These are phyloP conservation scores for Heliopora coerulea DNA, from an alignment of 92 coral and sea anemone genomes.

Conservation along the genomic window DNA sequence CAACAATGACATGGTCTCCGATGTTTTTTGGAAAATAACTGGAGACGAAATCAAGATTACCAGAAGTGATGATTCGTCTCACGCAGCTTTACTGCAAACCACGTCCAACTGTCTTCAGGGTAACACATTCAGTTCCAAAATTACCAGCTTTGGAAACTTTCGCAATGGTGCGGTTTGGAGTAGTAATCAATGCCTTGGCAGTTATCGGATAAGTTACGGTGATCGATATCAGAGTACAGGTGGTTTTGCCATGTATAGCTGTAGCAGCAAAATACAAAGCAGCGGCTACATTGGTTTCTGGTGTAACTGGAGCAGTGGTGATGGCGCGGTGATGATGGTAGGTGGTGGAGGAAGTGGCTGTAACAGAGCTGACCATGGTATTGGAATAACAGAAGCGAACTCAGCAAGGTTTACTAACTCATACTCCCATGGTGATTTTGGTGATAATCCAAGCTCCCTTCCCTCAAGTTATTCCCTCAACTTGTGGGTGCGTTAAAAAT, in stretches of 20 bases:
- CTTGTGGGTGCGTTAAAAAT: no score
- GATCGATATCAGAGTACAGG: slow-evolving; percentile 45
- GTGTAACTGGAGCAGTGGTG: slow-evolving; percentile 63
- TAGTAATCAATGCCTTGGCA: slow-evolving; percentile 46
- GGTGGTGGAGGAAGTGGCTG: slow-evolving; percentile 61
- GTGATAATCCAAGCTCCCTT: background rate
- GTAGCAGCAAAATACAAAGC: slow-evolving; percentile 46
- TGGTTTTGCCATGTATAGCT: slow-evolving; percentile 41
- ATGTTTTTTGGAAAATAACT: slow-evolving; percentile 49
- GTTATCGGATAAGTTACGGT: slow-evolving; percentile 45
- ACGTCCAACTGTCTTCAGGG: slow-evolving; percentile 42
- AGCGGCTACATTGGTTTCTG: no score
- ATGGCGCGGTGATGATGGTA: slow-evolving; percentile 61
- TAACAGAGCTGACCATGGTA: slow-evolving; percentile 61
- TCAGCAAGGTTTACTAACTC: background rate
- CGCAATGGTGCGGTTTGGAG: slow-evolving; percentile 47
- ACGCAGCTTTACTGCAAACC: slow-evolving; percentile 55
- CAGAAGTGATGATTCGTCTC: slow-evolving; percentile 55
- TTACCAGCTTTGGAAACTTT: slow-evolving; percentile 61
- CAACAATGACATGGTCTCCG: slow-evolving; percentile 64
- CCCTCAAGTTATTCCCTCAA: no score
- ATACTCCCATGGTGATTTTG: slow-evolving; percentile 31
- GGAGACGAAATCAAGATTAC: slow-evolving; percentile 58
- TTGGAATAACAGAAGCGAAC: slow-evolving; percentile 56
- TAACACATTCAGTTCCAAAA: slow-evolving; percentile 53